A percentile compares a stretch with the other conserved stretches of the same genome.
These are phyloP conservation scores for Halisarca cf. caerulea DNA, from an alignment of 37 sponge, comb jelly and placozoan genomes.

Conservation along the genomic window DNA sequence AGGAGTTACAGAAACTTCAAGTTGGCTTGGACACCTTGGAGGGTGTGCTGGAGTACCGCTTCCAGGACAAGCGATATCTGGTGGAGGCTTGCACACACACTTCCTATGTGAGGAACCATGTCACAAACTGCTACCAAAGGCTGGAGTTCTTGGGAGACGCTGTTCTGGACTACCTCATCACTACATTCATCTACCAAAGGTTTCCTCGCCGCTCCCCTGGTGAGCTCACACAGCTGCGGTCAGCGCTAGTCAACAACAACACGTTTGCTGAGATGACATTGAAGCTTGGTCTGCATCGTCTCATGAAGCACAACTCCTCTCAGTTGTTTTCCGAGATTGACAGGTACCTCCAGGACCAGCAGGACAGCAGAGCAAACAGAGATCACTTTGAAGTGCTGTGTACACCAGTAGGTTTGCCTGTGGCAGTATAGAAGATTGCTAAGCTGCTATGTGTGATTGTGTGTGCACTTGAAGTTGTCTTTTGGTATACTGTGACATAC, in stretches of 20 bases:
- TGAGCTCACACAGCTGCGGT: conserved; percentile 75
- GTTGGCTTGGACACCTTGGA: conserved; percentile 8
- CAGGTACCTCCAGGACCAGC: too few relatives aligned
- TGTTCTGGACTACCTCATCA: conserved; percentile 89
- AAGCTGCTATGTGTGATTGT: too few relatives aligned
- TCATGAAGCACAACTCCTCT: conserved; percentile 60
- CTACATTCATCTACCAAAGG: conserved; percentile 68
- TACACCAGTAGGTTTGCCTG: too few relatives aligned
- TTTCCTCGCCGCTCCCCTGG: conserved; percentile 74
- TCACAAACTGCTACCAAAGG: conserved; percentile 91
- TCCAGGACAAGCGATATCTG: conserved; percentile 67
- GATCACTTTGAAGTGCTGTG: too few relatives aligned
- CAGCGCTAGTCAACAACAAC: conserved; percentile 92
- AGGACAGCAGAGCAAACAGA: too few relatives aligned
- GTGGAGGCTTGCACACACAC: conserved; percentile 95
- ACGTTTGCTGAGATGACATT: conserved; percentile 75
- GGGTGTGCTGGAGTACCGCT: conserved; percentile 54
- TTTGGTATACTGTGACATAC: too few relatives aligned
- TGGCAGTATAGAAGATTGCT: too few relatives aligned
- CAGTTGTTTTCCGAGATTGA: conserved; percentile 49
- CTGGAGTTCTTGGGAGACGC: conserved; percentile 99
- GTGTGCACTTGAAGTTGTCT: too few relatives aligned
- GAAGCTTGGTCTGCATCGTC: conserved; percentile 37
- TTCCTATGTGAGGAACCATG: conserved; percentile 82
- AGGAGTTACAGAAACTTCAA: neutral